phyloP scores from a whole-genome alignment of 2,888 invertebrate species.

The Scaptomyza polygonia region DNA sequence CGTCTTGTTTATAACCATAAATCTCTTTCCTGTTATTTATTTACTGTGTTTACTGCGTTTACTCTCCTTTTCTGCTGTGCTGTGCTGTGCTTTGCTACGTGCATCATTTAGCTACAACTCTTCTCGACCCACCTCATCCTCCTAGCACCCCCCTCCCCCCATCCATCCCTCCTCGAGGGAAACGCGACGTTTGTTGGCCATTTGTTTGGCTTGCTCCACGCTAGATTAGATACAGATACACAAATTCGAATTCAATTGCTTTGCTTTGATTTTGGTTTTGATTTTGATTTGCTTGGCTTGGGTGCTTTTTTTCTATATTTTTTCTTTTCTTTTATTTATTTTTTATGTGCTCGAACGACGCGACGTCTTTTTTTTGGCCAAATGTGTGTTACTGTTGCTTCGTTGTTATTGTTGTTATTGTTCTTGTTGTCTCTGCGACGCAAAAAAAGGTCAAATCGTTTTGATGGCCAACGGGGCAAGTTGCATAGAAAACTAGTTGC shows the following conservation, averaged over 20 bases:
- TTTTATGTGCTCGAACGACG: slow-evolving; percentile 26
- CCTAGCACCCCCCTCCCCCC: no score
- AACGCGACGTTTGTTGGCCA: slow-evolving; percentile 41
- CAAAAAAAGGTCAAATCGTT: slow-evolving; percentile 61
- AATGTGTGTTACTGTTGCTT: slow-evolving; percentile 40
- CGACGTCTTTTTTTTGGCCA: slow-evolving; percentile 29
- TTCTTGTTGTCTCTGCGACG: slow-evolving; percentile 2
- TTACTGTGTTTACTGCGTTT: slow-evolving; percentile 66
- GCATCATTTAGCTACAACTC: slow-evolving; percentile 25
- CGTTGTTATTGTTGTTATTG: slow-evolving; percentile 17
- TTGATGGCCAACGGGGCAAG: slow-evolving; percentile 39
- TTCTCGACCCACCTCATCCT: neutral
- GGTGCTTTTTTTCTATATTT: slow-evolving; percentile 1
- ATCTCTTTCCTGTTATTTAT: slow-evolving; percentile 55
- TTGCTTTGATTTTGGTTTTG: slow-evolving; percentile 37
- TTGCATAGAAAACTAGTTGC: slow-evolving; percentile 10
- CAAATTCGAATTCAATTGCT: slow-evolving; percentile 68
- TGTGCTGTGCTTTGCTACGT: slow-evolving; percentile 43
- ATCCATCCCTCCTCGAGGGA: slow-evolving; percentile 2
- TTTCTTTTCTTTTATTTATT: slow-evolving; percentile 1
- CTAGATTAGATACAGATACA: slow-evolving; percentile 77
- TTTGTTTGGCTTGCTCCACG: slow-evolving; percentile 63
- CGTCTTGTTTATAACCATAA: neutral
- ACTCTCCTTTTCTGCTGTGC: slow-evolving; percentile 67
- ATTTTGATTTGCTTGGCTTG: slow-evolving; percentile 17